Base-by-base conservation (phyloP, 1,140 invertebrate genomes). In the Acromyrmex echinatior region DNA sequence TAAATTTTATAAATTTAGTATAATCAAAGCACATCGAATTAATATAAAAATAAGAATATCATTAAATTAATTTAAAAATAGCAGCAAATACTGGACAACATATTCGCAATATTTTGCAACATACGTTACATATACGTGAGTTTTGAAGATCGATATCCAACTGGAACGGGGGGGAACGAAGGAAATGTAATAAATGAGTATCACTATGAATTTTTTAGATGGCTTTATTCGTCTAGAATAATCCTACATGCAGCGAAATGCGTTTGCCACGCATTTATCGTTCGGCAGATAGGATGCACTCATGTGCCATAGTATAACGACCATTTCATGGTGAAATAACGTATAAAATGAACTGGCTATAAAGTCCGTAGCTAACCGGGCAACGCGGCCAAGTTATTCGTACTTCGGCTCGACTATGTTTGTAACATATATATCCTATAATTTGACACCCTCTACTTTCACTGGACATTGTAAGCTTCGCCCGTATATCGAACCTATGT, bases 311-410 rank as follows among this genome's bases (percentile, higher is more conserved):
- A 35, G 60, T n/a, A 53, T 90, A 90, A 92, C 90, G 91, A 89
- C 71, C 77, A 56, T 87, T 91, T 92, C 88, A 92, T 90, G 88
- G 76, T 63, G 84, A 90, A 92, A 92, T 92, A 92, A 92, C 88
- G 63, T 88, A 90, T 92, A 92, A 92, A 92, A 91, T 92, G 91
- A 92, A 92, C 90, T 89, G 91, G 84, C 90, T 90, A 92, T 92
- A 92, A 92, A 92, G 77, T 68, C 85, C 74, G 58, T 80, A 85
- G 89, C 86, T 86, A 74, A 58, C 82, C 71, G 58, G 60, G 66
- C 45, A 76, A 71, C 78, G 21, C 65, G 18, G 21, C 66, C 74
- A 66, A 70, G 89, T 90, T 91, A 90, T 90, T 91, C 84, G 89
- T 90, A 88, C 79, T 66, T 86, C 28, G 71, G 71, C 73, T 91